Evolutionary conservation across 2,797 vertebrate species (phyloP).

Genomic region (Melanotaenia trifasciata): DNA sequence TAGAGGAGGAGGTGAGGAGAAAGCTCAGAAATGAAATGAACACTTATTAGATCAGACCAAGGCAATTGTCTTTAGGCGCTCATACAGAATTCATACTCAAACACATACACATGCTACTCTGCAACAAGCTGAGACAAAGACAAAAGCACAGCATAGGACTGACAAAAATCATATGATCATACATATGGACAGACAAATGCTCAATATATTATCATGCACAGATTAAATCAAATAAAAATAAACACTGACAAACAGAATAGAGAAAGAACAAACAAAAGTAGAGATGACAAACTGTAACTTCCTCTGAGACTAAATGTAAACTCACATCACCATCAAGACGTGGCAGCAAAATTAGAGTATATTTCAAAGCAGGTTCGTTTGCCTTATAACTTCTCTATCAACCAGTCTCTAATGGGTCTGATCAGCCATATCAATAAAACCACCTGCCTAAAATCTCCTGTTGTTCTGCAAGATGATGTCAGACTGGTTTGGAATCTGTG

Average conservation of each 20-base stretch:
- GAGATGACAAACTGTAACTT: neutral
- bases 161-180: constrained; percentile 20
- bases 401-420: neutral
- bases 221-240: neutral
- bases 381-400: neutral
- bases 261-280: neutral
- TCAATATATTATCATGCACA: neutral
- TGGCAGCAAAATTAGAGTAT: neutral
- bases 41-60: constrained; percentile 84
- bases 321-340: neutral
- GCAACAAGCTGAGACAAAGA: constrained; percentile 31
- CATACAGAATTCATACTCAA: constrained; percentile 57
- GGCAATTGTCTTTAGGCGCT: constrained; percentile 72
- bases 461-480: neutral
- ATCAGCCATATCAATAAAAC: neutral
- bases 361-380: neutral
- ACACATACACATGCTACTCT: constrained; percentile 30
- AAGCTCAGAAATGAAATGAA: constrained; percentile 84
- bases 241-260: neutral
- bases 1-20: constrained; percentile 80
- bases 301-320: neutral
- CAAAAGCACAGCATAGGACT: constrained; percentile 10
- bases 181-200: constrained; percentile 10
- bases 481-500: neutral
- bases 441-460: neutral